Evolutionary conservation across 1,140 invertebrate genomes (phyloP), one percentile per base, ranked within the genome.

Genomic region (Copidosoma floridanum): DNA sequence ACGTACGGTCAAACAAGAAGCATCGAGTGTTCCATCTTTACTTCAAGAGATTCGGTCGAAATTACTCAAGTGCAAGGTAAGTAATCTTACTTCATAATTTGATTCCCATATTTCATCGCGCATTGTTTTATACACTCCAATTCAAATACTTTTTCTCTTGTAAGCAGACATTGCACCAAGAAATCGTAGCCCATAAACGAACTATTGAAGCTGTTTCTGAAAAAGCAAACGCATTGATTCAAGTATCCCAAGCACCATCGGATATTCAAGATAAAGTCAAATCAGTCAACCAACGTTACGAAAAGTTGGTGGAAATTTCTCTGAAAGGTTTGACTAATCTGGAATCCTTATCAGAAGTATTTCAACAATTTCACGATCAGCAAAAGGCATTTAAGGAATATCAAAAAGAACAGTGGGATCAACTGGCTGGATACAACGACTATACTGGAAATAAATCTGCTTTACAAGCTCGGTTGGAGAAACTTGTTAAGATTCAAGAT

Each of bases 121-220:
- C 14, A 35, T 35, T n/a, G n/a, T n/a, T n/a, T n/a, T n/a, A n/a
- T n/a, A n/a, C n/a, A 24, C 21, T 46, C 2, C 2, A 46, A n/a
- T 44, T 44, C 24, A 24, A 7, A 18, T 3, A 32, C 11, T 21
- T 43, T 54, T 54, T 27, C 11, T 41, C 55, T 57, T 56, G 60
- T 64, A 66, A 68, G 37, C 65, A 87, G 85, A 88, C 89, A 1
- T 81, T 88, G 38, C 83, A 93, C 24, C 94, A 97, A 82, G 95
- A 98, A 80, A 93, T 95, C 14, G 79, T 88, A 20, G 90, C 91
- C 1, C 92, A 97, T 70, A 95, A 95, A 74, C 82, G 94, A 59
- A 86, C 94, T 23, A 88, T 98, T 44, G 95, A 97, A 79, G 88
- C 88, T 1, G 85, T 95, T 1, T 89, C 89, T 6, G 93, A 97